phyloP scores from a whole-genome alignment of 2,797 vertebrate species.

The Macropus fuliginosus region DNA sequence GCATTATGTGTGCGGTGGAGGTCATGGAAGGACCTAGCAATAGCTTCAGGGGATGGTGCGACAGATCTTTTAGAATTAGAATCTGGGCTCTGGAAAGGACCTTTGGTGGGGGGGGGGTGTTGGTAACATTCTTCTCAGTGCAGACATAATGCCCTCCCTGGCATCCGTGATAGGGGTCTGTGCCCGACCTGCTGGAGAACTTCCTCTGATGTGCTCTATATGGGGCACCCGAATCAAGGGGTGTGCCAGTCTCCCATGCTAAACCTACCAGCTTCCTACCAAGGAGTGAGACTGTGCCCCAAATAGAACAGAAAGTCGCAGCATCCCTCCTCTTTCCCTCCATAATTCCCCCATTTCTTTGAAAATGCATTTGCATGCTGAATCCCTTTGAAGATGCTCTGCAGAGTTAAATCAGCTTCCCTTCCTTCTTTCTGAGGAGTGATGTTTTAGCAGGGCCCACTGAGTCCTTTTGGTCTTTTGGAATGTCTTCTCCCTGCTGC shows the following conservation, averaged over 20 bases:
- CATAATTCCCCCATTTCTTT: slow-evolving; percentile 28
- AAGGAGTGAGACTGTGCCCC: slow-evolving; percentile 2
- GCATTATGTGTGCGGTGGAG: not conserved
- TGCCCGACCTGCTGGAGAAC: not conserved
- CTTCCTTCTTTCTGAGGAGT: slow-evolving; percentile 32
- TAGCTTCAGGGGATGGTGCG: not conserved
- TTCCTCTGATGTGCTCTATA: not conserved
- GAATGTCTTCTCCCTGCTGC: not conserved
- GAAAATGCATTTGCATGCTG: slow-evolving; percentile 56
- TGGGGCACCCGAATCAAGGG: not conserved
- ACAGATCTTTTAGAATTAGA: not conserved
- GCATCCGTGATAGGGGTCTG: not conserved
- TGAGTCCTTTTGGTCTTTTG: not conserved
- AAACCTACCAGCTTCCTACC: not conserved
- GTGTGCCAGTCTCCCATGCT: not conserved
- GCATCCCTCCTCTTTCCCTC: slow-evolving; percentile 24
- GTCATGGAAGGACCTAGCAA: not conserved
- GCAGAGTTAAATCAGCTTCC: slow-evolving; percentile 22
- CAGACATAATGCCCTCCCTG: not conserved
- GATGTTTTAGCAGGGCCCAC: slow-evolving; percentile 3
- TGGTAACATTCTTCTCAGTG: not conserved
- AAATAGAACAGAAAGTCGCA: slow-evolving; percentile 32
- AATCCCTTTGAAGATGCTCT: slow-evolving; percentile 55
- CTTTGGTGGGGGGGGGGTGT: not conserved
- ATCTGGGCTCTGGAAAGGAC: not conserved